Percentiles rank a stretch among this genome's conserved stretches.
These are phyloP conservation scores for Limnothrissa miodon DNA, from an alignment of 2,113 vertebrate genomes.

Conservation along the genomic window DNA sequence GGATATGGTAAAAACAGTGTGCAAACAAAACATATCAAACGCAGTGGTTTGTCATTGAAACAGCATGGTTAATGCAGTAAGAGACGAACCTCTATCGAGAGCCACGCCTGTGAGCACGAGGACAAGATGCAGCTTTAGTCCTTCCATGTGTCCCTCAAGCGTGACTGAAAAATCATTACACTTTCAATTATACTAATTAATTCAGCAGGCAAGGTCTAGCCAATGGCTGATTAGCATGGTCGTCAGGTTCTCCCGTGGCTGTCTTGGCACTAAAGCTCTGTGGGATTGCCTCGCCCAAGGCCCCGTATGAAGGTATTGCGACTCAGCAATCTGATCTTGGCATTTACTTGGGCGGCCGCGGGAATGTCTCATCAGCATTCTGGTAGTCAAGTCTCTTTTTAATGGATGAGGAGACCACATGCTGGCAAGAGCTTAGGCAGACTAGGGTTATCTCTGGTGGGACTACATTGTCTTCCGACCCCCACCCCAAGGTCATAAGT, in stretches of 20 bases:
- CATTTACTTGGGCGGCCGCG: slow-evolving; percentile 75
- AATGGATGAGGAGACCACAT: slow-evolving; percentile 12
- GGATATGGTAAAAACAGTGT: neutral
- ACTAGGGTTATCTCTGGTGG: neutral
- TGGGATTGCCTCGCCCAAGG: slow-evolving; percentile 66
- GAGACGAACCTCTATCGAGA: neutral
- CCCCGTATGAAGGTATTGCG: slow-evolving; percentile 71
- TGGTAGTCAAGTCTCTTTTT: slow-evolving; percentile 17
- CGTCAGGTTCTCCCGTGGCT: slow-evolving; percentile 57
- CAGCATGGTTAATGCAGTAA: neutral
- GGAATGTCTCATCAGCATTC: slow-evolving; percentile 54
- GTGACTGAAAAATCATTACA: slow-evolving; percentile 55
- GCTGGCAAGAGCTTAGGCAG: neutral
- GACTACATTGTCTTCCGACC: slow-evolving; percentile 22
- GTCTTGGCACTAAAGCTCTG: slow-evolving; percentile 75
- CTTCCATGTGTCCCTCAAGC: slow-evolving; percentile 29
- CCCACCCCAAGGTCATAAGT: neutral
- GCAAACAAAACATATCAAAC: neutral
- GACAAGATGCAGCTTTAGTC: slow-evolving; percentile 27
- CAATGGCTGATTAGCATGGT: slow-evolving; percentile 51
- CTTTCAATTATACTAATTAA: slow-evolving; percentile 55
- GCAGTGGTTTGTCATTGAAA: neutral
- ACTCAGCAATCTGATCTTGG: slow-evolving; percentile 79
- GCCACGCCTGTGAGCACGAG: slow-evolving; percentile 12
- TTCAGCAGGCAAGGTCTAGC: slow-evolving; percentile 34